phyloP scores from a whole-genome alignment of 2,888 invertebrate genomes.

The Osmoderma eremita region DNA sequence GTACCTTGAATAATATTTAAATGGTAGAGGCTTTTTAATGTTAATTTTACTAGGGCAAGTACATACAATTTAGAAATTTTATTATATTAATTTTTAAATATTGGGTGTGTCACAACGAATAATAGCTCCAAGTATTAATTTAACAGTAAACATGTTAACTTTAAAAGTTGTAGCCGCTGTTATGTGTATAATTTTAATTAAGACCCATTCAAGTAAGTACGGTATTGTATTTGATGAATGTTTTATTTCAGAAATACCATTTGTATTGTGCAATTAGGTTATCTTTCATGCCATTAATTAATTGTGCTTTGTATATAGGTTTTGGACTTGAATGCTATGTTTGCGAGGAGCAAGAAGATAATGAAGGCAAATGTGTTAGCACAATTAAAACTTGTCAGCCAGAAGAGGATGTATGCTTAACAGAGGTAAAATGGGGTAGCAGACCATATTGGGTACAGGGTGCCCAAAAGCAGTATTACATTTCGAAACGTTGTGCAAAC shows the following conservation, averaged over 20 bases:
- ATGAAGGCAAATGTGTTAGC: constrained; percentile 90
- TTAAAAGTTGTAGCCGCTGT: neutral
- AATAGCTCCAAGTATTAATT: constrained; percentile 14
- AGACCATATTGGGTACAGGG: constrained; percentile 96
- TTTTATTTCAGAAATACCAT: no score
- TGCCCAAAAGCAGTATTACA: constrained; percentile 91
- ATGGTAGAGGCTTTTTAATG: neutral
- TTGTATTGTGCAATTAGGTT: neutral
- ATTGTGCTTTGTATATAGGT: constrained; percentile 63
- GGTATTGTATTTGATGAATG: no score
- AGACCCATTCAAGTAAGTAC: constrained; percentile 13
- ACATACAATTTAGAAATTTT: neutral
- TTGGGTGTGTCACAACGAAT: constrained; percentile 29
- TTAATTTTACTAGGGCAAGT: neutral
- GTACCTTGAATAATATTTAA: neutral
- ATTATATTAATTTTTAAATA: neutral
- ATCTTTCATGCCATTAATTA: neutral
- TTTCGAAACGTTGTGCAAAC: constrained; percentile 90
- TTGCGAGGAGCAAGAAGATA: constrained; percentile 91
- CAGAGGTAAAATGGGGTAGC: constrained; percentile 94
- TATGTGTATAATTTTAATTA: constrained; percentile 6
- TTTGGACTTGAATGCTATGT: constrained; percentile 91
- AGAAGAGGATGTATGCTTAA: constrained; percentile 86
- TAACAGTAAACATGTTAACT: constrained; percentile 13
- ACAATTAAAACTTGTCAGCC: constrained; percentile 91